phyloP scores from a whole-genome alignment of 2,888 invertebrate genomes.

The Tetragnatha montana region DNA sequence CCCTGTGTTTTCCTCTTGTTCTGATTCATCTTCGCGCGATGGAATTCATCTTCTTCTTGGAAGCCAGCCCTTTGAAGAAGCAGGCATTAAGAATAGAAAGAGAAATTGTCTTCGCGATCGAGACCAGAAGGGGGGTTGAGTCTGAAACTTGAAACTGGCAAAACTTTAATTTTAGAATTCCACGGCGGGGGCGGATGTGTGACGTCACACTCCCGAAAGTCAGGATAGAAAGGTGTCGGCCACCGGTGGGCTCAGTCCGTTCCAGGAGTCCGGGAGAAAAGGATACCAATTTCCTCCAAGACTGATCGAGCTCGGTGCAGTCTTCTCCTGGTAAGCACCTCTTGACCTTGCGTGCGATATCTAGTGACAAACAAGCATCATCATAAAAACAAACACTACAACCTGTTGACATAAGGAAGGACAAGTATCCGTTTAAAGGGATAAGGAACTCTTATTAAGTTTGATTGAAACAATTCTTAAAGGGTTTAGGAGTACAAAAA shows the following conservation, averaged over 20 bases:
- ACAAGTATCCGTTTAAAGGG: too few species aligned
- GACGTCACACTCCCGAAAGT: slow-evolving; percentile 48
- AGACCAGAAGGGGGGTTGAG: slow-evolving; percentile 32
- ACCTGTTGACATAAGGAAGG: too few species aligned
- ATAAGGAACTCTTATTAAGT: too few species aligned
- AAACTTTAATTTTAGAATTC: slow-evolving; percentile 64
- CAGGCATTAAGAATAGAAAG: slow-evolving; percentile 28
- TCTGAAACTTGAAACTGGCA: slow-evolving; percentile 58
- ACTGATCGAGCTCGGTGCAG: not conserved
- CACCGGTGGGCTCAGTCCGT: slow-evolving; percentile 36
- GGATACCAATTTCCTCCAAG: not conserved
- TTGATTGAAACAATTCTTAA: too few species aligned
- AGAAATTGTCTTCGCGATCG: slow-evolving; percentile 11
- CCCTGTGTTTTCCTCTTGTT: not conserved
- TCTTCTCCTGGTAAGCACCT: not conserved
- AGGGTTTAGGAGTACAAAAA: too few species aligned
- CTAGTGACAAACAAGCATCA: not conserved
- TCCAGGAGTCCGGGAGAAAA: not conserved
- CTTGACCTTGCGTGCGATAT: not conserved
- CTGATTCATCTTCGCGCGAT: slow-evolving; percentile 25
- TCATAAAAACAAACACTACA: too few species aligned
- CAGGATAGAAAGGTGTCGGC: slow-evolving; percentile 24
- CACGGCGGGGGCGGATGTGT: slow-evolving; percentile 41
- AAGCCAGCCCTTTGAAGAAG: slow-evolving; percentile 13
- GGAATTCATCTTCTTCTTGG: slow-evolving; percentile 22